Base-by-base conservation (phyloP, 2,113 vertebrate species). In the Smithornis capensis region DNA sequence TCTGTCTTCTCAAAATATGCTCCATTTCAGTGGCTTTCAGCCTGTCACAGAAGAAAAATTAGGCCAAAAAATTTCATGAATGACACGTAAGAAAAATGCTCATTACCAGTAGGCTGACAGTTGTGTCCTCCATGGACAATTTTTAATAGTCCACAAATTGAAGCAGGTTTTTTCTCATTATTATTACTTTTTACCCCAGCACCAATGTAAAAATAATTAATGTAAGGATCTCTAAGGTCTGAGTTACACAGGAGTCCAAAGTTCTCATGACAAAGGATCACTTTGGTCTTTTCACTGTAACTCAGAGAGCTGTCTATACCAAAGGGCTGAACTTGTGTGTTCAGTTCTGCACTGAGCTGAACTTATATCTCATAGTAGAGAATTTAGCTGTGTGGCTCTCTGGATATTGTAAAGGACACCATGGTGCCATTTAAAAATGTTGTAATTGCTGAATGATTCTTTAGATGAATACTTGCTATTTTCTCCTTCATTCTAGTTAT, bases 401-500 rank as follows among this genome's bases (percentile, higher is more conserved):
- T 60, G 53, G 28, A 59, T 11, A 37, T 71, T 33, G 11, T 53
- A 78, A 83, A 92, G 19, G 37, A 44, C n/a, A 63, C 5, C 4
- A 3, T 2, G 4, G 37, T 63, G 23, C 27, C 33, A 28, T 69
- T 93, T 69, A 35, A 69, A 75, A 93, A 76, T 7, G 9, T 10
- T 57, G 12, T 49, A 5, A 14, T 49, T 68, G n/a, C n/a, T 62
- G 52, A 29, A 25, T 78, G 49, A 55, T 50, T 40, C 44, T 37
- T 86, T 35, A 56, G 22, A 45, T 59, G 0, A 92, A 37, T 83
- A 10, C 37, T 85, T 91, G 82, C 4, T 90, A 14, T 81, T 73
- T 94, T 89, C 19, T 69, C 96, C 42, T 94, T 96, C 80, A 18
- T 86, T 95, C 89, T 93, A 99, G 99, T 96, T 88, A 98, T 99